Percentiles rank a stretch among this genome's conserved stretches.
phyloP scores from a whole-genome alignment of 2,797 vertebrate species.

The Alectoris magna region DNA sequence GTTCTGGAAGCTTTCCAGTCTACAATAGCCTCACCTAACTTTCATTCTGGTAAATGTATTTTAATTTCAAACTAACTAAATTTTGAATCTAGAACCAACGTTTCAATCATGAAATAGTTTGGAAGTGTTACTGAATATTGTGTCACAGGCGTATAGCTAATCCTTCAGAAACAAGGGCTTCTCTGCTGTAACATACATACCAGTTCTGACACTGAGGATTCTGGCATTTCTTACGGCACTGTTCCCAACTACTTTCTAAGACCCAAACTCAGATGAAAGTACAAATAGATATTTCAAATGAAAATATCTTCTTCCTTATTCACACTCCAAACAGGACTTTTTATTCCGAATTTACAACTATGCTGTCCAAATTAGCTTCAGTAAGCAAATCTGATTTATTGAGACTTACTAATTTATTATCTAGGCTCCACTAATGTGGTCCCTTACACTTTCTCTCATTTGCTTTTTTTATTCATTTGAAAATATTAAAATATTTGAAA shows the following conservation, averaged over 20 bases:
- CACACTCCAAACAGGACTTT: background rate
- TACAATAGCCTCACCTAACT: slow-evolving; percentile 2
- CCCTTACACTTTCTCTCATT: background rate
- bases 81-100: background rate
- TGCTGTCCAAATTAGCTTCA: background rate
- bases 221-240: background rate
- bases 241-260: background rate
- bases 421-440: background rate
- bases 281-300: background rate
- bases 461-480: background rate
- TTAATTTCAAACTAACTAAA: slow-evolving; percentile 42
- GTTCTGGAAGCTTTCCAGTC: slow-evolving; percentile 1
- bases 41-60: slow-evolving; percentile 52
- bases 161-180: background rate
- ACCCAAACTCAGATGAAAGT: background rate
- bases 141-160: background rate
- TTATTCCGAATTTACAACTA: background rate
- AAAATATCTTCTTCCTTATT: background rate
- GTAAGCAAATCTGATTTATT: background rate
- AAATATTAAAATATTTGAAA: background rate
- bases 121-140: background rate
- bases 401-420: background rate
- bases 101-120: background rate
- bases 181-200: background rate
- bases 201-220: background rate